Base-by-base conservation (phyloP, 2,113 vertebrate species). In the Rousettus leschenaultii region DNA sequence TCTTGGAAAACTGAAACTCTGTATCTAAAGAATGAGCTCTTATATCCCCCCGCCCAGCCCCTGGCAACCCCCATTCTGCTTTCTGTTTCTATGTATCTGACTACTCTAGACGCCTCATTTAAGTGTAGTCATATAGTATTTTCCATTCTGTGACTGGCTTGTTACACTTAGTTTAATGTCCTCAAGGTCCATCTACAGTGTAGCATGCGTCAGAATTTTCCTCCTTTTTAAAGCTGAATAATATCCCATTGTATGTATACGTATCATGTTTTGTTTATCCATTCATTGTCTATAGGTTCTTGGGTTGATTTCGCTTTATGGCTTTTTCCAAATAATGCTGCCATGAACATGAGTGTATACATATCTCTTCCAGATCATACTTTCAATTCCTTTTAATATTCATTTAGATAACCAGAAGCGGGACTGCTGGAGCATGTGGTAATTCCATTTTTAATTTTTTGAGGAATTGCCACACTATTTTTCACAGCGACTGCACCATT, bases 391-490 rank as follows among this genome's bases (percentile, higher is more conserved):
- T 89, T 80, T 35, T 43, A 24, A 55, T 38, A 59, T 26, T 16
- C 28, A 40, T 77, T 85, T 77, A 22, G 6, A 22, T 63, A 28
- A 33, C 45, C 33, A 75, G 66, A 45, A 94, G 6, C 55, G 12
- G 40, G 79, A 55, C 26, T 68, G 5, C 6, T 61, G 8, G 18
- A 71, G 19, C 26, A 63, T 1, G 53, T 38, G 10, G 3, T 6
- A 88, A 48, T 45, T 75, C 13, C 12, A 55, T 26, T 92, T 73
- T 91, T 30, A 55, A 35, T 40, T 75, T 70, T 89, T 51, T 61
- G 24, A 86, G 40, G 4, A 68, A 73, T 33, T 33, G 8, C 16
- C 33, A 10, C 53, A 65, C 7, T 75, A 26, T 61, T 93, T 89
- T 70, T 28, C 18, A 48, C 7, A 75, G 30, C 53, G 24, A 35